phyloP scores from a whole-genome alignment of 1,140 invertebrate species.

The Monochamus saltuarius region DNA sequence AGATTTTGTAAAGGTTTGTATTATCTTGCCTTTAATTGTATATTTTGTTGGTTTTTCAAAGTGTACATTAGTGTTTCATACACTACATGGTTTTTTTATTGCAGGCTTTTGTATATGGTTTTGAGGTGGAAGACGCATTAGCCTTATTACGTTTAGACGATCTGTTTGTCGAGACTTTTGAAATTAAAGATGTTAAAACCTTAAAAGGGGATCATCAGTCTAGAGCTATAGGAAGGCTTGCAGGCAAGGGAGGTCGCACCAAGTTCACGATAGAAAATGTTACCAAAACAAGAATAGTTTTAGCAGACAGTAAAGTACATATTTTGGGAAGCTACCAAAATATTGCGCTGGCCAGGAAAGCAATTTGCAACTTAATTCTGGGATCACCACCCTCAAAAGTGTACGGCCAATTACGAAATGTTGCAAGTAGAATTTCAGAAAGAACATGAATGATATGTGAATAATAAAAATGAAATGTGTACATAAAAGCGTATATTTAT shows the following conservation, averaged over 20 bases:
- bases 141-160: constrained; percentile 95
- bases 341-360: constrained; percentile 90
- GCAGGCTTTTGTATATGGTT: constrained; percentile 90
- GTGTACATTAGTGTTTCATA: constrained; percentile 10
- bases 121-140: constrained; percentile 96
- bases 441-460: constrained; percentile 66
- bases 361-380: constrained; percentile 97
- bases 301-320: constrained; percentile 96
- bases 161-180: constrained; percentile 95
- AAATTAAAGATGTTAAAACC: constrained; percentile 95
- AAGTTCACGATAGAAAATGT: constrained; percentile 99
- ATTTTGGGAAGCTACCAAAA: constrained; percentile 98
- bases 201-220: constrained; percentile 95
- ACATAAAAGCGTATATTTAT: background rate
- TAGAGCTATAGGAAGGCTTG: constrained; percentile 92
- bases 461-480: background rate
- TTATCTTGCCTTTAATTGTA: background rate
- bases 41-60: constrained; percentile 6
- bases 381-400: constrained; percentile 96
- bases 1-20: constrained; percentile 85
- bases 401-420: constrained; percentile 87
- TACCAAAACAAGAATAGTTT: constrained; percentile 96
- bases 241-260: constrained; percentile 95
- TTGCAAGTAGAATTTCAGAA: constrained; percentile 78
- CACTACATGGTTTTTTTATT: constrained; percentile 36